phyloP scores from a whole-genome alignment of 2,888 invertebrate species.

The Aquatica leii region DNA sequence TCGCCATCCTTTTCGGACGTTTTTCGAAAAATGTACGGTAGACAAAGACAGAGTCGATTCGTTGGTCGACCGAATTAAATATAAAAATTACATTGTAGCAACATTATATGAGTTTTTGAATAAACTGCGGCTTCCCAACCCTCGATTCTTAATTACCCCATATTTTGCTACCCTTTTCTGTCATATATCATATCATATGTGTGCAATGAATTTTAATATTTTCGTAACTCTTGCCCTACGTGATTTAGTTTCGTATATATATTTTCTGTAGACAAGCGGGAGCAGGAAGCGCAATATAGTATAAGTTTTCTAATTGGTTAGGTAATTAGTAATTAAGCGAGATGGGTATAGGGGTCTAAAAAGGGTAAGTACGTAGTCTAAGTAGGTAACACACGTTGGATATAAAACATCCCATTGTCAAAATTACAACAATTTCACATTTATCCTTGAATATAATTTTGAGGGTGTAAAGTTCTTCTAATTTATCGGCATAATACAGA shows the following conservation, averaged over 20 bases:
- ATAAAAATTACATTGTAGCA: constrained; percentile 38
- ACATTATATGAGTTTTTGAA: constrained; percentile 46
- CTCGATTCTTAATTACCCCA: constrained; percentile 47
- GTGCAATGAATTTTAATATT: constrained; percentile 44
- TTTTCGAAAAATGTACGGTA: neutral
- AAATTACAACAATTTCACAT: constrained; percentile 37
- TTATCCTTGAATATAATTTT: constrained; percentile 37
- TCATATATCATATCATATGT: constrained; percentile 45
- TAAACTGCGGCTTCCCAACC: constrained; percentile 42
- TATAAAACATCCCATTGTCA: constrained; percentile 35
- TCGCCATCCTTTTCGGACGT: constrained; percentile 12
- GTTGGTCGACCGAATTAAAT: constrained; percentile 30
- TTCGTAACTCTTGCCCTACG: constrained; percentile 38
- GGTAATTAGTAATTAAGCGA: constrained; percentile 28
- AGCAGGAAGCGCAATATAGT: constrained; percentile 12
- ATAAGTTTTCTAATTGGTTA: constrained; percentile 21
- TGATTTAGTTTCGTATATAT: constrained; percentile 28
- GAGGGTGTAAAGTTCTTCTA: constrained; percentile 41
- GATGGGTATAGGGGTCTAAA: constrained; percentile 26
- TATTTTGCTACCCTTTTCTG: constrained; percentile 47
- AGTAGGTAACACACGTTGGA: constrained; percentile 27
- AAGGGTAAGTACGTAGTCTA: constrained; percentile 24
- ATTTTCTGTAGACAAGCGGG: constrained; percentile 7
- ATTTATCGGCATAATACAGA: constrained; percentile 47
- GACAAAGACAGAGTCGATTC: constrained; percentile 15